Base-by-base conservation (phyloP, 2,113 vertebrate species). In the Epinephelus lanceolatus region DNA sequence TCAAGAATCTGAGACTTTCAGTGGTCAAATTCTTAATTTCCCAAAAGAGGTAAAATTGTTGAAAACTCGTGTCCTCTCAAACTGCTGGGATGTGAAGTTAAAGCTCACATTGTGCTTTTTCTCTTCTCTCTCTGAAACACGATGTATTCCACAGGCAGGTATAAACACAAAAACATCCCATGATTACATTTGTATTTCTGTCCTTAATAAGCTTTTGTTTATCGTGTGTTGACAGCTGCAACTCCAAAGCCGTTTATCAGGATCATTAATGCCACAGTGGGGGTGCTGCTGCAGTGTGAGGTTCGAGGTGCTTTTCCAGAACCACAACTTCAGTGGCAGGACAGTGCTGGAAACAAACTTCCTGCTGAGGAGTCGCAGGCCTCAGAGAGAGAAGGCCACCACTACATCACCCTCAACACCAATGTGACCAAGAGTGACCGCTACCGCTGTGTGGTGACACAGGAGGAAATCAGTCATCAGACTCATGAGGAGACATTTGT, bases 211-310 rank as follows among this genome's bases (percentile, higher is more conserved):
- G 19, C 21, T 55, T n/a, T 56, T 4, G 3, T n/a, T 56, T 56
- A 3, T n/a, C 11, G 3, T 15, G 25, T 17, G 14, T 59, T 37
- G 4, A 4, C 60, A 62, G 60, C 7, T 37, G 60, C 60, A 37
- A 6, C 18, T 37, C 9, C 30, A 37, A 3, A 62, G 18, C 60
- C 30, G 0, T 2, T 0, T 0, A 2, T 63, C 61, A 40, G 0
- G 0, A 3, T 1, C 2, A 2, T 27, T 2, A n/a, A 3, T 63
- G 0, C 0, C 5, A 12, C 61, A n/a, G 1, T 33, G 0, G 49
- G 25, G 1, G 9, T 3, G 0, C 47, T 3, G 30, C 33, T 84
- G 21, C 40, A 68, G n/a, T 79, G 82, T 79, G 47, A 17, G 0
- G 70, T 84, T 49, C 2, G 0, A 9, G 76, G 63, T 0, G 47